Base-by-base conservation (phyloP, 1,140 invertebrate genomes). In the Hyles vespertilio region DNA sequence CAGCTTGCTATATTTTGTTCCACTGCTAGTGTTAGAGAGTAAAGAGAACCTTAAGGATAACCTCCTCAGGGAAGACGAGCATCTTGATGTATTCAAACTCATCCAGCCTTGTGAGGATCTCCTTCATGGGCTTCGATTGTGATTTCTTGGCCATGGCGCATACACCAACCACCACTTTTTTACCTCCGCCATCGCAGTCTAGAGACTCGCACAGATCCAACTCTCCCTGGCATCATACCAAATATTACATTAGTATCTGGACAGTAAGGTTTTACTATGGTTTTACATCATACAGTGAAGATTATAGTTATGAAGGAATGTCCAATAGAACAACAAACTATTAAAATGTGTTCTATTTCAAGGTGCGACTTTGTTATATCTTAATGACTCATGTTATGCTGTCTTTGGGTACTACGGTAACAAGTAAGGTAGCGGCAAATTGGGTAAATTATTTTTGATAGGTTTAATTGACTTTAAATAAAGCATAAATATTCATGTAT, bases 81-180 rank as follows among this genome's bases (percentile, higher is more conserved):
- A 98, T 96, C 89, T 96, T 96, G 64, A 99, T 96, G 79, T 98
- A 98, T 81, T 98, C 96, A 88, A 99, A 99, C 83, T 99, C 97
- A 32, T 97, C 95, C 8, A 99, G 91, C 2, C 98, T 91, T 0
- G 95, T 97, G 11, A 99, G 91, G 76, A 99, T 99, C 89, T 99
- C 98, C 81, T 96, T 97, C 98, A 99, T 99, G 2, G 98, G 98
- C 90, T 99, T 99, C 54, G 98, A 99, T 72, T 97, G 95, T 3
- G 97, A 98, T 89, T 99, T 99, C 87, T 99, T 99, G 69, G 96
- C 95, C 98, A 99, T 99, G 46, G 98, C 97, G 91, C 98, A 99
- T 61, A 99, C 94, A 50, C 98, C 98, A 63, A 99, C 97, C 75
- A 98, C 91, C 54, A 99, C 97, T 76, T 97, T 95, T 79, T 96